phyloP scores from a whole-genome alignment of 1,140 invertebrate species.

The Drosophila pruinosa region DNA sequence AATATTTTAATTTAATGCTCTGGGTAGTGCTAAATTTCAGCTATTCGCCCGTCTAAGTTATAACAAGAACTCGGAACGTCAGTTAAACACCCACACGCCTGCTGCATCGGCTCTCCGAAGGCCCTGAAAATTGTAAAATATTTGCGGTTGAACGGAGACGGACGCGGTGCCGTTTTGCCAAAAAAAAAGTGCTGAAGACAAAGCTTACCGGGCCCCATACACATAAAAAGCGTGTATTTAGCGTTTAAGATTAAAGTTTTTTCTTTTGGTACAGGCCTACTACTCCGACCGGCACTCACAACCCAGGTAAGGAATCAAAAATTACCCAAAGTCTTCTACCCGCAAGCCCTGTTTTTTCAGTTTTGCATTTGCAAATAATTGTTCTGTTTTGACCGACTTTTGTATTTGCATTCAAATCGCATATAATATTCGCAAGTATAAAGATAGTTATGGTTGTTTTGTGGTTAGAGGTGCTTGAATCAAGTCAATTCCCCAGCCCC shows the following conservation, averaged over 20 bases:
- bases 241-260: constrained; percentile 66
- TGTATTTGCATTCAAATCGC: constrained; percentile 19
- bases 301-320: constrained; percentile 43
- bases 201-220: constrained; percentile 13
- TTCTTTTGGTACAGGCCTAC: constrained; percentile 18
- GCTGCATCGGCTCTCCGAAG: constrained; percentile 12
- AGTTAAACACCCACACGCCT: constrained; percentile 8
- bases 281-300: constrained; percentile 36
- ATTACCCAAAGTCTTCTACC: constrained; percentile 5
- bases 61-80: constrained; percentile 10
- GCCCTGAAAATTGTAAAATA: constrained; percentile 35
- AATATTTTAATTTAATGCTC: constrained; percentile 41
- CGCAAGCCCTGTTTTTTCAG: constrained; percentile 13
- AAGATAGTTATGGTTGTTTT: constrained; percentile 51
- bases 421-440: constrained; percentile 7
- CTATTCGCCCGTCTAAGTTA: constrained; percentile 8
- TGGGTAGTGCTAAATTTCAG: constrained; percentile 33
- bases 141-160: constrained; percentile 36
- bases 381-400: constrained; percentile 35
- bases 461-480: constrained; percentile 63
- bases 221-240: constrained; percentile 34
- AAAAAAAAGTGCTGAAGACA: constrained; percentile 28
- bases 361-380: constrained; percentile 22
- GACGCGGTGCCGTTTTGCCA: constrained; percentile 39
- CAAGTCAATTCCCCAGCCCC: neutral